Base-by-base conservation (phyloP, 1,140 invertebrate genomes). In the Subanguina moxae region DNA sequence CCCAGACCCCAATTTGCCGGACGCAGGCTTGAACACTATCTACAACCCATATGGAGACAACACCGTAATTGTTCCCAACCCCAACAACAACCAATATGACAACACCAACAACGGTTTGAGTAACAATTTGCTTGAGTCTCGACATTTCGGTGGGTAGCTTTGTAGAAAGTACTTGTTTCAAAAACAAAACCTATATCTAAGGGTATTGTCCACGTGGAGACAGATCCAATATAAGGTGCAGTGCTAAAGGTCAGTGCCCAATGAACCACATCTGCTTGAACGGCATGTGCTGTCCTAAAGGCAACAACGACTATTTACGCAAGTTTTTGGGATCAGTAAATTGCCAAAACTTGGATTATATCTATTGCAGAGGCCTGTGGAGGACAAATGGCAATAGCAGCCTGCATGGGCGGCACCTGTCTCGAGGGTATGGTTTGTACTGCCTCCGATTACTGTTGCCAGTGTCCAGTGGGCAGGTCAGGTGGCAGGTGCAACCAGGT, bases 401-500 rank as follows among this genome's bases (percentile, higher is more conserved):
- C 67, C 17, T 77, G 76, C 57, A 63, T 38, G 1, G 42, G 52
- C 64, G 30, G 66, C 59, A 28, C 43, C 30, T 63, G 71, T 57
- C 30, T 67, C 63, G 27, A 62, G 30, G 27, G 30, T 17, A 23
- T 57, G 46, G 42, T 71, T 1, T 77, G 76, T 57, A 77, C 74
- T 9, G 56, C 76, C 0, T 71, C 76, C 23, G 73, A 75, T 61
- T 77, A 73, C 45, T 77, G 76, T 46, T 77, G 76, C 62, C 71
- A 73, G 45, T 77, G 76, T 52, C 65, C 72, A 7, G 71, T 76
- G 52, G 76, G 76, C 19, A 48, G 65, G 25, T 68, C 68, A 17
- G 67, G 56, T 13, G 76, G 76, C n/a, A 57, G 65, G 19, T 77
- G 76, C 58, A 76, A 72, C 57, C 57, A 69, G 68, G 68, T 64